phyloP scores from a whole-genome alignment of 1,140 invertebrate genomes.

The Littorina saxatilis region DNA sequence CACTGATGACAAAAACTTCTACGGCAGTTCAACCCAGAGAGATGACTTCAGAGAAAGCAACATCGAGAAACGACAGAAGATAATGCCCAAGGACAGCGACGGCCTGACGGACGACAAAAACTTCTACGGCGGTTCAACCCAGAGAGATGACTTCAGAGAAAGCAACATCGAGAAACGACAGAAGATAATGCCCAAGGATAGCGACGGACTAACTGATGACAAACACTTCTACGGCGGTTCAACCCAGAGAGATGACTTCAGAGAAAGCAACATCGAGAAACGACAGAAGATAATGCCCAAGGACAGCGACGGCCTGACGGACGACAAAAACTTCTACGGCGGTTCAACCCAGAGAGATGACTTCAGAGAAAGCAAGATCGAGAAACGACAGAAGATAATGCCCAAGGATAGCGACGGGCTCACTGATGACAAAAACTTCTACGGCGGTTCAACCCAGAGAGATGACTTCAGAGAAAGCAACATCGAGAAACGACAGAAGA shows the following conservation, averaged over 20 bases:
- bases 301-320: neutral
- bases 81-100: neutral
- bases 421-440: neutral
- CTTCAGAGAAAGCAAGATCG: neutral
- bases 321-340: neutral
- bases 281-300: neutral
- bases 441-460: neutral
- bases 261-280: neutral
- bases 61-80: neutral
- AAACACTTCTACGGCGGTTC: neutral
- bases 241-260: neutral
- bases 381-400: neutral
- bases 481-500: neutral
- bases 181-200: neutral
- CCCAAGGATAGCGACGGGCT: neutral
- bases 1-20: neutral
- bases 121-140: neutral
- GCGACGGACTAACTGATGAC: neutral
- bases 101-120: neutral
- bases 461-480: neutral
- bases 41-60: neutral
- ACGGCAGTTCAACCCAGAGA: neutral
- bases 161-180: neutral
- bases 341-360: neutral
- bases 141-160: constrained; percentile 1